Conservation (phyloP, 2,888 invertebrate species). For the Oegoconia quadripuncta region DNA sequence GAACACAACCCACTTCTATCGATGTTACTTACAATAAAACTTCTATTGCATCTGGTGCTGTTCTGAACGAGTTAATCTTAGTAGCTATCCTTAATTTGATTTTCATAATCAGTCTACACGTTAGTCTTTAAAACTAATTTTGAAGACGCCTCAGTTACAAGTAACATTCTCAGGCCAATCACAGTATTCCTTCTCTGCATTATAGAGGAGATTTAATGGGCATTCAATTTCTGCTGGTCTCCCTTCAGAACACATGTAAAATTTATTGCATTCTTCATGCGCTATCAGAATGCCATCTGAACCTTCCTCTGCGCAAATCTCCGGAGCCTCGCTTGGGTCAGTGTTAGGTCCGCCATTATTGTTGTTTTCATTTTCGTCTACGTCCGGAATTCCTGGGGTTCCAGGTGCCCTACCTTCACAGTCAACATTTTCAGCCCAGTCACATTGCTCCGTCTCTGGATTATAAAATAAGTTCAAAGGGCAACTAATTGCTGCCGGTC, state of each 20-base stretch:
- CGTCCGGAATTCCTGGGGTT: constrained; percentile 2
- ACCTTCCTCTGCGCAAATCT: constrained; percentile 29
- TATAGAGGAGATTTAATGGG: constrained; percentile 28
- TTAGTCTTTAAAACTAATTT: no score
- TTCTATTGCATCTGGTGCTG: no score
- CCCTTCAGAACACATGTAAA: constrained; percentile 31
- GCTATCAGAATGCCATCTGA: constrained; percentile 33
- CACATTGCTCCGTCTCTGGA: constrained; percentile 28
- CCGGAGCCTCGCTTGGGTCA: constrained; percentile 23
- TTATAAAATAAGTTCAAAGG: constrained; percentile 30
- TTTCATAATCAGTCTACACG: no score
- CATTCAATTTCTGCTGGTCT: constrained; percentile 27
- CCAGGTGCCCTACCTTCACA: no score
- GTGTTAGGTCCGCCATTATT: constrained; percentile 4
- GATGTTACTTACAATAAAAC: no score
- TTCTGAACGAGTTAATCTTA: no score
- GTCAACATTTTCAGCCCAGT: constrained; percentile 32
- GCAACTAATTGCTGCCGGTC: constrained; percentile 27
- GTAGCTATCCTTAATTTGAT: no score
- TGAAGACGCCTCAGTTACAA: constrained; percentile 8
- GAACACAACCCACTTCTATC: no score
- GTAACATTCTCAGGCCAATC: constrained; percentile 34
- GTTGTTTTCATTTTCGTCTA: constrained; percentile 5
- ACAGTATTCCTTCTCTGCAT: constrained; percentile 28
- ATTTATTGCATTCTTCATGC: constrained; percentile 31